A percentile compares a stretch with the other conserved stretches of the same genome.
Evolutionary conservation across 1,140 invertebrate genomes (phyloP).

Genomic region (Dryas iulia): DNA sequence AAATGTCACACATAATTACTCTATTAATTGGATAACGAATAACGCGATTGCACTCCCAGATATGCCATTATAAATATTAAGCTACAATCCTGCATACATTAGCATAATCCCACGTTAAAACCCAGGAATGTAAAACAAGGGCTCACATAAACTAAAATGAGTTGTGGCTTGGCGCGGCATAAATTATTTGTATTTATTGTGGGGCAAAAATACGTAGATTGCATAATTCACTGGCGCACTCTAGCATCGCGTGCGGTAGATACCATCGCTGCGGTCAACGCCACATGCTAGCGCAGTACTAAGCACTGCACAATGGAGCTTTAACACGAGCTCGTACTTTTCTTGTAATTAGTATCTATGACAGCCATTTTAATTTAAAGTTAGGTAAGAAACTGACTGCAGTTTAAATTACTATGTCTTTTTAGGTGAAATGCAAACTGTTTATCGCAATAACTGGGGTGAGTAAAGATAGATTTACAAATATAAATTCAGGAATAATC

Average conservation of each 20-base stretch:
- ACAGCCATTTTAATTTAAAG: neutral
- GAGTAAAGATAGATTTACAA: too few relatives aligned
- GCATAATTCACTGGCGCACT: conserved; percentile 38
- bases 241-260: conserved; percentile 44
- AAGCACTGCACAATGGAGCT: conserved; percentile 11
- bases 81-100: neutral
- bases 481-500: too few relatives aligned
- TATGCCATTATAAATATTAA: neutral
- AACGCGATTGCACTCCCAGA: neutral
- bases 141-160: neutral
- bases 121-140: neutral
- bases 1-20: too few relatives aligned
- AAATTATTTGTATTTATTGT: conserved; percentile 25
- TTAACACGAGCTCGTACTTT: conserved; percentile 13
- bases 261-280: conserved; percentile 50
- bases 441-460: too few relatives aligned
- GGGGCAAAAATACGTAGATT: conserved; percentile 28
- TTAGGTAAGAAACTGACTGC: too few relatives aligned
- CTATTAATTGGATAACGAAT: too few relatives aligned
- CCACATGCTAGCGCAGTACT: conserved; percentile 20
- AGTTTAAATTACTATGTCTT: too few relatives aligned
- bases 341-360: neutral
- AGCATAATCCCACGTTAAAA: neutral
- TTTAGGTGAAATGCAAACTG: too few relatives aligned
- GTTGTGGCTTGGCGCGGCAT: conserved; percentile 8